Percentiles rank a stretch among this genome's conserved stretches.
These are phyloP conservation scores for Megaceryle alcyon DNA, from an alignment of 2,797 vertebrate species.

Conservation along the genomic window DNA sequence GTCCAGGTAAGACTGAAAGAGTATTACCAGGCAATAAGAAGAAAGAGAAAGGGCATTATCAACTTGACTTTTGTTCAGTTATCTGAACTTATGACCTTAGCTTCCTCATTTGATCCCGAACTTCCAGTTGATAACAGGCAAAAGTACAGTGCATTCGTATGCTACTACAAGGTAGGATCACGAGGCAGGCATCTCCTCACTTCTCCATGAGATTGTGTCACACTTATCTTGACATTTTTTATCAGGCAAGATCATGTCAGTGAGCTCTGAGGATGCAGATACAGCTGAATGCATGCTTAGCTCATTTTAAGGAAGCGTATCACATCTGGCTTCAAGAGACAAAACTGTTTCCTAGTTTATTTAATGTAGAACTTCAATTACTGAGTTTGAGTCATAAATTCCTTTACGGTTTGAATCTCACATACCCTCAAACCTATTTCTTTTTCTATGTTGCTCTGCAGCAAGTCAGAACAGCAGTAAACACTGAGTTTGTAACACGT, in stretches of 20 bases:
- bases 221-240: neutral
- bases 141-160: neutral
- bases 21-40: neutral
- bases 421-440: neutral
- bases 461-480: neutral
- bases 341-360: neutral
- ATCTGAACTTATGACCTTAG: constrained; percentile 18
- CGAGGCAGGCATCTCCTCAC: neutral
- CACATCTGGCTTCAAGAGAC: neutral
- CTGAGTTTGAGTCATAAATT: neutral
- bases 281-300: neutral
- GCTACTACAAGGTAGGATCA: neutral
- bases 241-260: neutral
- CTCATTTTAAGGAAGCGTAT: neutral
- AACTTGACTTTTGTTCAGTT: constrained; percentile 46
- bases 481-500: neutral
- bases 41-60: constrained; percentile 19
- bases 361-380: neutral
- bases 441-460: neutral
- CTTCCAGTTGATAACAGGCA: neutral
- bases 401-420: neutral
- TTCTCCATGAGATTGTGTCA: neutral
- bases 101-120: constrained; percentile 28
- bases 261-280: neutral
- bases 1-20: neutral